Conservation (phyloP, 2,113 vertebrate genomes). For the Setophaga kirtlandii region DNA sequence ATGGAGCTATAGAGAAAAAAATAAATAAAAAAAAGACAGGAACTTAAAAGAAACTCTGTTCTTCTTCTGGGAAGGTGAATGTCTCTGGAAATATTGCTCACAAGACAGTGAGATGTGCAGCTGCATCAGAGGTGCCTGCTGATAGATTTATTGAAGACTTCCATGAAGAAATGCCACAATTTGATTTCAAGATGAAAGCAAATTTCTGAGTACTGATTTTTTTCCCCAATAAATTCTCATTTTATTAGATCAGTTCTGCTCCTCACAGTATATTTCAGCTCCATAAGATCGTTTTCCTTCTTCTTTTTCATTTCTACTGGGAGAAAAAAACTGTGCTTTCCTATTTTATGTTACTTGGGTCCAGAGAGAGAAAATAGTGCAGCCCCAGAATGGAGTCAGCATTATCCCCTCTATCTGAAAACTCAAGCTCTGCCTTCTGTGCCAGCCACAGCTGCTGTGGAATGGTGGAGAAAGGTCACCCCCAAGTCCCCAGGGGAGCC, state of each 20-base stretch:
- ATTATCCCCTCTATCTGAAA: background rate
- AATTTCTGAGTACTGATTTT: background rate
- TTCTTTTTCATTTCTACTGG: background rate
- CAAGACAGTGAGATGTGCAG: background rate
- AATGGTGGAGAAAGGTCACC: background rate
- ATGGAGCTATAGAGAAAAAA: background rate
- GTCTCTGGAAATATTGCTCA: background rate
- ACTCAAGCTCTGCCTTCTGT: background rate
- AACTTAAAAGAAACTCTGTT: background rate
- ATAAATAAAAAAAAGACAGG: background rate
- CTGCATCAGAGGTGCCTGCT: background rate
- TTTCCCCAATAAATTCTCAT: background rate
- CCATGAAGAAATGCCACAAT: background rate
- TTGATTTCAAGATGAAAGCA: conserved; percentile 23
- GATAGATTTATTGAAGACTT: background rate
- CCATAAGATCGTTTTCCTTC: background rate
- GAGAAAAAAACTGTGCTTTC: background rate
- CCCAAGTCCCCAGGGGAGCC: background rate
- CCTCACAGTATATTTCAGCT: background rate
- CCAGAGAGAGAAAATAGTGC: background rate
- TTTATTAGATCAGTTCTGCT: conserved; percentile 7
- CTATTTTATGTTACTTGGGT: background rate
- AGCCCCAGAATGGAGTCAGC: background rate
- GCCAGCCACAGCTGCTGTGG: background rate
- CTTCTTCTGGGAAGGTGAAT: background rate